Conservation (phyloP, 2,113 vertebrate genomes). For the Sakesphorus luctuosus region DNA sequence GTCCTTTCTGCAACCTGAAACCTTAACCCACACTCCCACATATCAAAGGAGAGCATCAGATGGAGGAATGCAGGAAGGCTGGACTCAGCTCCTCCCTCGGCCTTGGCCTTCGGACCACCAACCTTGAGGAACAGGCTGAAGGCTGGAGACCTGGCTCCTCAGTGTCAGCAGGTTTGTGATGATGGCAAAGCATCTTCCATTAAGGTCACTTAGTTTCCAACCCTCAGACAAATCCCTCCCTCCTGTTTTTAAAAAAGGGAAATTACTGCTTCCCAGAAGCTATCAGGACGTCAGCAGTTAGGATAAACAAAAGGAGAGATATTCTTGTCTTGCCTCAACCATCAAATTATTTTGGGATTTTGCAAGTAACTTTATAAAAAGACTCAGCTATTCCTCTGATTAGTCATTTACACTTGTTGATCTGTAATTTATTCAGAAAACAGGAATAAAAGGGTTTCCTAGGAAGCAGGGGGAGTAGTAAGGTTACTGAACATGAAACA, state of each 20-base stretch:
- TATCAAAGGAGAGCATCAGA: background rate
- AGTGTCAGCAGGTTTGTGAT: background rate
- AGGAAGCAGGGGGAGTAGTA: background rate
- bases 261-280: constrained; percentile 3
- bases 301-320: background rate
- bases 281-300: background rate
- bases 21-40: background rate
- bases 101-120: constrained; percentile 23
- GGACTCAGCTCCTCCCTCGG: background rate
- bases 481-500: background rate
- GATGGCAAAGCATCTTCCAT: background rate
- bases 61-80: background rate
- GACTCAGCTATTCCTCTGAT: background rate
- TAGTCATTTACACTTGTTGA: background rate
- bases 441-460: background rate
- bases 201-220: background rate
- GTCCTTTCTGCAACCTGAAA: background rate
- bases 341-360: background rate
- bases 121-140: background rate
- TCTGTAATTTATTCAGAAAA: background rate
- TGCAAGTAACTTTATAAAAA: background rate
- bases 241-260: background rate
- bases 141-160: background rate
- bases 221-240: background rate
- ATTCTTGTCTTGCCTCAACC: background rate